Evolutionary conservation across 2,113 vertebrate genomes (phyloP), one percentile per base, ranked within the genome.

Genomic region (Dromiciops gliroides): DNA sequence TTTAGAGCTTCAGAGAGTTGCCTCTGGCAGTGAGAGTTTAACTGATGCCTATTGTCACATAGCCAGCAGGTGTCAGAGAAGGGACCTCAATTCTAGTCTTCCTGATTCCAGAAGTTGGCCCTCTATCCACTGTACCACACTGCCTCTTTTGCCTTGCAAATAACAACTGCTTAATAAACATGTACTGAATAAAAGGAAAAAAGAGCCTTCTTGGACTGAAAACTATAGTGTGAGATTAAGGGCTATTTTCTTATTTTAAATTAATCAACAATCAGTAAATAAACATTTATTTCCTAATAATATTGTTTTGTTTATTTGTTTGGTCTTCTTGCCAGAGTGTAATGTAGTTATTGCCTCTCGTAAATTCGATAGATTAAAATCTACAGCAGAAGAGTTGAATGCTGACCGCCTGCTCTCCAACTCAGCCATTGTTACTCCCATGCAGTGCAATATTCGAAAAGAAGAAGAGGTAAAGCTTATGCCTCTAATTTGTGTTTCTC

Each of bases 311-410:
- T 56, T 93, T 89, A 51, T n/a, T 92, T 91, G 9, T 48, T 90
- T 49, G 97, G 28, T 97, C 97, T 52, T 97, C 94, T 97, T 92
- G 51, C 26, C 97, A 99, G 99, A 99, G 49, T 99, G 99, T 98
- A 99, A 24, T 96, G 99, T 99, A 97, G 99, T 99, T 88, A 99
- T 99, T 96, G 99, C 99, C 1, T 99, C 99, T 89, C 98, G 99
- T 91, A 99, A 99, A 83, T 88, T 98, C 23, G 99, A 99, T 90
- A 97, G 98, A 97, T 96, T 99, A 97, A 98, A 99, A 97, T 96
- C 98, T 28, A 98, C 99, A 25, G 99, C 99, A 25, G 96, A 98
- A 49, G 99, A 99, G 67, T 98, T 99, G 95, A 98, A 97, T 28
- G 90, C 95, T 3, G 97, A 53, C 37, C 98, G 99, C 94, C 97